phyloP scores from a whole-genome alignment of 2,113 vertebrate species.

The Melospiza georgiana region DNA sequence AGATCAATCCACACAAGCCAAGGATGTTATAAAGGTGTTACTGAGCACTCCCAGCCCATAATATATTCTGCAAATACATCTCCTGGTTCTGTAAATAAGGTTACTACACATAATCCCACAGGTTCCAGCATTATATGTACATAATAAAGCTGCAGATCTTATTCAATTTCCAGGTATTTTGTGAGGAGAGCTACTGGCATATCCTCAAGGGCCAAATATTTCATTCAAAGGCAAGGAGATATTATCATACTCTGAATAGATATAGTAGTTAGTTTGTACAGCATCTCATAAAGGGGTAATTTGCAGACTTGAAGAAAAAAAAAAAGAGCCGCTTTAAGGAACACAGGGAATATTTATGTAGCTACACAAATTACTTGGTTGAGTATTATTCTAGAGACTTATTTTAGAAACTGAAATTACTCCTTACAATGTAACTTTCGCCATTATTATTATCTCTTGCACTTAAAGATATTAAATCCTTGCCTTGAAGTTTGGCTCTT shows the following conservation, averaged over 20 bases:
- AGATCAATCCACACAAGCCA: neutral
- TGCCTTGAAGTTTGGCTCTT: conserved; percentile 2
- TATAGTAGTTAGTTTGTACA: conserved; percentile 40
- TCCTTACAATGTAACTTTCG: neutral
- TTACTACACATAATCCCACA: conserved; percentile 23
- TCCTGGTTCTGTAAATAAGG: conserved; percentile 36
- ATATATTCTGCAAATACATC: conserved; percentile 8
- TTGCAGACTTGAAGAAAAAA: conserved; percentile 10
- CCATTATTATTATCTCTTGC: conserved; percentile 16
- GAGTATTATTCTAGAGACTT: conserved; percentile 5
- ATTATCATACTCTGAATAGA: conserved; percentile 50
- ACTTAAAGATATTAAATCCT: conserved; percentile 34
- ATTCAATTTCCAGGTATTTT: conserved; percentile 59
- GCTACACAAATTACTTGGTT: conserved; percentile 45
- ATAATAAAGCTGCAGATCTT: conserved; percentile 55
- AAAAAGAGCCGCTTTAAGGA: conserved; percentile 39
- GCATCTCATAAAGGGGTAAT: conserved; percentile 57
- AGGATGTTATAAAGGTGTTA: neutral
- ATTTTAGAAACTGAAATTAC: conserved; percentile 27
- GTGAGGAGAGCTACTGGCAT: neutral
- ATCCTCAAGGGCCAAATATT: conserved; percentile 57
- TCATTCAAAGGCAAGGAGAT: conserved; percentile 50
- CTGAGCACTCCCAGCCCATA: neutral
- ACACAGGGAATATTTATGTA: conserved; percentile 50
- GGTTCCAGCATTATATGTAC: conserved; percentile 1